Percentiles rank a stretch among this genome's conserved stretches.
Conservation (phyloP, 2,888 invertebrate genomes). For the Iselma pallidipennis region DNA sequence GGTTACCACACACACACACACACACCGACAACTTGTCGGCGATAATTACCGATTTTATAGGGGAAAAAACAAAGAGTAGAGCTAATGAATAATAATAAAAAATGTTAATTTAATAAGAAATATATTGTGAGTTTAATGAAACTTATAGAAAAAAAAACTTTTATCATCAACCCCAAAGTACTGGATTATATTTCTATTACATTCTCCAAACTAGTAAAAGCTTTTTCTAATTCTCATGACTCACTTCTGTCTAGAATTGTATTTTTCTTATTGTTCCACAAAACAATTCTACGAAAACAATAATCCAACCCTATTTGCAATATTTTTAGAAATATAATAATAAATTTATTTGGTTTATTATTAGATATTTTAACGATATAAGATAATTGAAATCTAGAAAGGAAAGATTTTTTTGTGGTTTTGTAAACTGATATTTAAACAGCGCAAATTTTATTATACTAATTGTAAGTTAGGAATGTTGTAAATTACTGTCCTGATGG, state of each 20-base stretch:
- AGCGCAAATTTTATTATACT: too few species aligned
- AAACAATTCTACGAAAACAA: not conserved
- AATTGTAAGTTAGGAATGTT: not conserved
- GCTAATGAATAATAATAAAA: not conserved
- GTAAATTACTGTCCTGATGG: not conserved
- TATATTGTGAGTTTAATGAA: too few species aligned
- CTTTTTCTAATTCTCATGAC: constrained; percentile 2
- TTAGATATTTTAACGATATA: too few species aligned
- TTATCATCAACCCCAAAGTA: not conserved
- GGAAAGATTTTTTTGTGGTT: too few species aligned
- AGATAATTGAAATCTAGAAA: too few species aligned
- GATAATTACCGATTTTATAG: too few species aligned
- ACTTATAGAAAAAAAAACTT: too few species aligned
- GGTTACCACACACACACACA: too few species aligned
- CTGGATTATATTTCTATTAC: not conserved
- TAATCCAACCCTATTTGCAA: not conserved
- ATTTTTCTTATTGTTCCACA: not conserved
- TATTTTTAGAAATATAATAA: not conserved
- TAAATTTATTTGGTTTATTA: too few species aligned
- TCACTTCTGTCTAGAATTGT: not conserved
- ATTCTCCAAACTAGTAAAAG: not conserved
- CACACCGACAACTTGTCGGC: too few species aligned
- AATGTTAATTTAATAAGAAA: not conserved
- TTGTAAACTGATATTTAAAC: too few species aligned
- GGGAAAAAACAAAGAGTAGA: too few species aligned